Evolutionary conservation across 2,797 vertebrate species (phyloP).

Genomic region (Vipera latastei): DNA sequence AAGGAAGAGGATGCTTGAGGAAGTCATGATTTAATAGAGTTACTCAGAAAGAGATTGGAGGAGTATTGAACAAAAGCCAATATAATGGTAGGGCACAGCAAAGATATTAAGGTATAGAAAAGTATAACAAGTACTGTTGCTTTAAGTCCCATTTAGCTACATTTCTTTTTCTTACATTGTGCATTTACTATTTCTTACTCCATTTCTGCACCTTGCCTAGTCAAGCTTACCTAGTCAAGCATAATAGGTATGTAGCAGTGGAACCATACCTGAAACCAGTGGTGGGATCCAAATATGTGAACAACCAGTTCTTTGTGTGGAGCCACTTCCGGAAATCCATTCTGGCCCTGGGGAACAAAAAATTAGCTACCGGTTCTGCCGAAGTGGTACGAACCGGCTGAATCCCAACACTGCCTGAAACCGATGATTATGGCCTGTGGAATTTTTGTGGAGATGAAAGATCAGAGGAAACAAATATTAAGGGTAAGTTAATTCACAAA

Average conservation of each 20-base stretch:
- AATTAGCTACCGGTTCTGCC: too few species aligned
- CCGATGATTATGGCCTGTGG: slow-evolving; percentile 73
- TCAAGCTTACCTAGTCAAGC: not conserved
- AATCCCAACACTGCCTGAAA: not conserved
- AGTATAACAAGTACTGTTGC: not conserved
- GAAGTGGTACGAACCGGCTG: too few species aligned
- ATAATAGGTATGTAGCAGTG: not conserved
- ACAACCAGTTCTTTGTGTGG: too few species aligned
- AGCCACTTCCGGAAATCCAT: too few species aligned
- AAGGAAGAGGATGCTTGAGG: not conserved
- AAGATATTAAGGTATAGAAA: not conserved
- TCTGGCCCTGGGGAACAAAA: too few species aligned
- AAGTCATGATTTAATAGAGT: not conserved
- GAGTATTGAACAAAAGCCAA: not conserved
- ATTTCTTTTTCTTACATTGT: not conserved
- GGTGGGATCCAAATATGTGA: too few species aligned
- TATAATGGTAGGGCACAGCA: not conserved
- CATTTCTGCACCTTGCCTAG: not conserved
- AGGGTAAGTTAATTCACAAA: slow-evolving; percentile 4
- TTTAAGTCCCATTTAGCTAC: not conserved
- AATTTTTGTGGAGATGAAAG: slow-evolving; percentile 50
- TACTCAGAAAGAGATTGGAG: not conserved
- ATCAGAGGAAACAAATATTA: slow-evolving; percentile 52
- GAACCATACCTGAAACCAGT: slow-evolving; percentile 13
- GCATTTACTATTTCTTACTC: not conserved